These are phyloP conservation scores for Dynastes maya DNA, from an alignment of 2,888 invertebrate genomes.

Conservation along the genomic window DNA sequence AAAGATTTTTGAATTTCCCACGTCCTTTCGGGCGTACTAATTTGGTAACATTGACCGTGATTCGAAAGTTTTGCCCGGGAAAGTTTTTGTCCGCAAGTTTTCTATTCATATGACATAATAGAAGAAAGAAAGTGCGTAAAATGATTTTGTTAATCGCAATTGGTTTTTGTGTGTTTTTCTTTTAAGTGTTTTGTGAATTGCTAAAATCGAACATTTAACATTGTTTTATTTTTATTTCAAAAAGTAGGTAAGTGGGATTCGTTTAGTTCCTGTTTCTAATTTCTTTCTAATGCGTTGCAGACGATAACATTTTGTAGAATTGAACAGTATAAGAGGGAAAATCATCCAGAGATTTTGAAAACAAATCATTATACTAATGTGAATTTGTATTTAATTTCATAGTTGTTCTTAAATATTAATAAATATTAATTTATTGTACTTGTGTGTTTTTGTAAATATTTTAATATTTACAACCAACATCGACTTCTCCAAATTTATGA, in stretches of 20 bases:
- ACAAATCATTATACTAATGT: background rate
- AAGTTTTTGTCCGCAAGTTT: conserved; percentile 8
- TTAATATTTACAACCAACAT: background rate
- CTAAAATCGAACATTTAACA: background rate
- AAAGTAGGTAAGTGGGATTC: conserved; percentile 34
- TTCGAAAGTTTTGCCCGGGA: conserved; percentile 39
- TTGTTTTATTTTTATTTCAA: conserved; percentile 15
- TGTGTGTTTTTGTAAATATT: background rate
- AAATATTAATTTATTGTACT: background rate
- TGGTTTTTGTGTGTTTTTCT: conserved; percentile 2
- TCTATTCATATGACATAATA: conserved; percentile 15
- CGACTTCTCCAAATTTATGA: no score
- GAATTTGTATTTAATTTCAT: background rate
- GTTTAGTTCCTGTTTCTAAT: background rate
- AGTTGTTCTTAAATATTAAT: conserved; percentile 1
- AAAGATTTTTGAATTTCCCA: background rate
- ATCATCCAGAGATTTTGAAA: background rate
- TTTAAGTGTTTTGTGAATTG: conserved; percentile 1
- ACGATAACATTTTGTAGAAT: background rate
- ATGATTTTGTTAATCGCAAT: background rate
- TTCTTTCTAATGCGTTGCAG: conserved; percentile 13
- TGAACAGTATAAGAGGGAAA: background rate
- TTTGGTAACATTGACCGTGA: conserved; percentile 26
- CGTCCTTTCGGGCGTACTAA: conserved; percentile 2
- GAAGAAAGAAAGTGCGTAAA: conserved; percentile 28